Conservation (phyloP, 2,797 vertebrate species). For the Scolopax rusticola region DNA sequence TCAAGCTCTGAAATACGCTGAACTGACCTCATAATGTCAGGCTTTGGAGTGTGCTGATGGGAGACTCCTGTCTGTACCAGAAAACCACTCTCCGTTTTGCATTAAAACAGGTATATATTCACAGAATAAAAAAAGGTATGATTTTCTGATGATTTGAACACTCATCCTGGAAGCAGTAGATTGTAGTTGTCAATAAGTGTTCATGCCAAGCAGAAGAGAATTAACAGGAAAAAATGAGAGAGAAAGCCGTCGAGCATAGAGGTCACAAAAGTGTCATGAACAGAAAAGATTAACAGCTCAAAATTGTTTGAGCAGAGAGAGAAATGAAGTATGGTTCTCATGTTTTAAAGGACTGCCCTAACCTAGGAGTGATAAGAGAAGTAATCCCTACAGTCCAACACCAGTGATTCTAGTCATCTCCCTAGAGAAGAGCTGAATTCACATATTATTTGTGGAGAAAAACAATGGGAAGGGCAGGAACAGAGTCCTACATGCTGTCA, state of each 20-base stretch:
- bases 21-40: not conserved
- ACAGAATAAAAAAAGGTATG: not conserved
- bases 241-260: not conserved
- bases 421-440: not conserved
- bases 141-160: not conserved
- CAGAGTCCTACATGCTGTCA: not conserved
- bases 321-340: not conserved
- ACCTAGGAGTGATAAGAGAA: not conserved
- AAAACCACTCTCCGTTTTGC: not conserved
- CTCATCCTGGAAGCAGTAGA: not conserved
- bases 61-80: not conserved
- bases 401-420: not conserved
- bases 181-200: not conserved
- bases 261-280: not conserved
- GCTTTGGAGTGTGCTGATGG: not conserved
- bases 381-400: not conserved
- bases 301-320: not conserved
- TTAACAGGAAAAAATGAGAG: not conserved
- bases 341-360: not conserved
- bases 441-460: fast-evolving
- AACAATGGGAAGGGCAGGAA: not conserved
- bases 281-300: not conserved
- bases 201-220: not conserved
- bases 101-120: not conserved
- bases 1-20: not conserved